These are phyloP conservation scores for Varanus salvator DNA, from an alignment of 2,113 vertebrate genomes.

Conservation along the genomic window DNA sequence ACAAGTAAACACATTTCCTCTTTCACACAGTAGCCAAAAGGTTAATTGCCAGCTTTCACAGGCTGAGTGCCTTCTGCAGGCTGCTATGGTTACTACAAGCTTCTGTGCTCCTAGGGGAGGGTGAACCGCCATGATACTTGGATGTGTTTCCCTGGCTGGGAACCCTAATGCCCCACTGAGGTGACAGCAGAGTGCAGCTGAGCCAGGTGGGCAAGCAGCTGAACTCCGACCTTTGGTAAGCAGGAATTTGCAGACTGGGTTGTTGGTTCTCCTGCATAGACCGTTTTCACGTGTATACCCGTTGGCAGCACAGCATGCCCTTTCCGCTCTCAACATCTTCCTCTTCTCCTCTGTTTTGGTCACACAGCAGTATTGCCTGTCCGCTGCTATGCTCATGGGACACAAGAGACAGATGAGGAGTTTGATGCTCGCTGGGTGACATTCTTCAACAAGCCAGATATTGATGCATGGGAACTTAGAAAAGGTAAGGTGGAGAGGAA, in stretches of 20 bases:
- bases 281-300: neutral
- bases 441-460: conserved; percentile 96
- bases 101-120: neutral
- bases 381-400: conserved; percentile 92
- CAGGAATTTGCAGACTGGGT: neutral
- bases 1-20: no score
- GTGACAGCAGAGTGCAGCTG: neutral
- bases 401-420: conserved; percentile 94
- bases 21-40: neutral
- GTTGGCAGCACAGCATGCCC: neutral
- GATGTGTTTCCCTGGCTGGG: neutral
- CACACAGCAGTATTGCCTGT: conserved; percentile 78
- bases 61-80: neutral
- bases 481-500: conserved; percentile 83
- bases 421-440: conserved; percentile 98
- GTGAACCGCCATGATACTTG: neutral
- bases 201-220: neutral
- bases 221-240: neutral
- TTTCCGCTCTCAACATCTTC: neutral
- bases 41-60: neutral
- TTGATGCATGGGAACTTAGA: conserved; percentile 95
- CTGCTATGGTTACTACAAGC: neutral
- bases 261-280: neutral
- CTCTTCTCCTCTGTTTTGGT: neutral
- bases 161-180: no score